Conservation (phyloP, 2,888 invertebrate genomes). For the Crocallis elinguaria region DNA sequence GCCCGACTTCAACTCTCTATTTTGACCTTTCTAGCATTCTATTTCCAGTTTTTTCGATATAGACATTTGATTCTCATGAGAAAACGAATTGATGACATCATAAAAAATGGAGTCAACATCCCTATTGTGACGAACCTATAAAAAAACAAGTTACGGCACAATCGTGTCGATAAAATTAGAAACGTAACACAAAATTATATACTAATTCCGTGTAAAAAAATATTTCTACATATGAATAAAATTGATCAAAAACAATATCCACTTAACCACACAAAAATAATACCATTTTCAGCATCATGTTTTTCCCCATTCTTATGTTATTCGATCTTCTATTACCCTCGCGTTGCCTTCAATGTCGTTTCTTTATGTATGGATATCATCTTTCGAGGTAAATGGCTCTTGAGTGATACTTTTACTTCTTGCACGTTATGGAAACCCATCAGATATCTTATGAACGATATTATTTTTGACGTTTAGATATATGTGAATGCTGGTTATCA, state of each 20-base stretch:
- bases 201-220: too few species aligned
- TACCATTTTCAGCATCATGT: constrained; percentile 23
- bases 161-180: too few species aligned
- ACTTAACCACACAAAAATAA: constrained; percentile 20
- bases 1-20: too few species aligned
- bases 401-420: constrained; percentile 48
- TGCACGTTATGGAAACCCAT: constrained; percentile 15
- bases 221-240: too few species aligned
- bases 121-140: too few species aligned
- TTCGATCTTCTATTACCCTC: constrained; percentile 39
- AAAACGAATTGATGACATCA: too few species aligned
- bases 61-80: too few species aligned
- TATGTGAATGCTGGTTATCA: background rate
- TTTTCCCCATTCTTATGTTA: constrained; percentile 28
- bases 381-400: constrained; percentile 55
- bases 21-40: too few species aligned
- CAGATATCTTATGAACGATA: constrained; percentile 35
- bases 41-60: too few species aligned
- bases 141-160: too few species aligned
- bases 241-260: constrained; percentile 4
- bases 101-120: too few species aligned
- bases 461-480: constrained; percentile 26
- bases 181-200: too few species aligned
- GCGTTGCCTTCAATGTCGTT: constrained; percentile 37
- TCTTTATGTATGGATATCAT: constrained; percentile 49